Evolutionary conservation across 2,888 invertebrate species (phyloP).

Genomic region (Mactromeris polynyma): DNA sequence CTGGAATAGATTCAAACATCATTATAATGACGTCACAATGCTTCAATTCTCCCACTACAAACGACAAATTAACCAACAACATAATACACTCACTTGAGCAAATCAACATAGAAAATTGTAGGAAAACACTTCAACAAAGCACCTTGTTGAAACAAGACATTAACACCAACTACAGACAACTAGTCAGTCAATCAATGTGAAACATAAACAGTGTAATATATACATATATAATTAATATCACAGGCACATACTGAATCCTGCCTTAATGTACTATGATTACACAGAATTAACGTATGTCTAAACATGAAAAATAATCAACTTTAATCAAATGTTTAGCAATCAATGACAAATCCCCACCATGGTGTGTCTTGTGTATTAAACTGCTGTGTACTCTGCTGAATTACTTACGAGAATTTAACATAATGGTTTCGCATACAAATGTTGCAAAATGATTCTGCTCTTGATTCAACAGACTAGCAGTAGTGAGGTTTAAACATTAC

Average conservation of each 20-base stretch:
- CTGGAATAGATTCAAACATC: background rate
- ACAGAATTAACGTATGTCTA: background rate
- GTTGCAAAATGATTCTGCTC: background rate
- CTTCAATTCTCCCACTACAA: background rate
- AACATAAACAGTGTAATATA: too few species aligned
- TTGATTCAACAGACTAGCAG: background rate
- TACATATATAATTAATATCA: too few species aligned
- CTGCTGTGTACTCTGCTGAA: too few species aligned
- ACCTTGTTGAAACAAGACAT: background rate
- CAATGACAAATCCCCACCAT: background rate
- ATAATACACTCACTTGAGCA: constrained; percentile 1
- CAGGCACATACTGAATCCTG: background rate
- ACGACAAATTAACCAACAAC: background rate
- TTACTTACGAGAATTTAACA: too few species aligned
- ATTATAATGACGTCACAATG: background rate
- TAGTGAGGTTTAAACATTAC: background rate
- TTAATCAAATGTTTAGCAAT: background rate
- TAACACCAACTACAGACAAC: background rate
- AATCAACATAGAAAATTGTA: background rate
- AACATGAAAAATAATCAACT: background rate
- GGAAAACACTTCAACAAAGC: background rate
- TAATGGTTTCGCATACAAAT: background rate
- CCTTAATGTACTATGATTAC: background rate
- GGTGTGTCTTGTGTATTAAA: background rate
- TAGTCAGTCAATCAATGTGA: background rate